Evolutionary conservation across 2,888 invertebrate genomes (phyloP).

Genomic region (Galerucella pusilla): DNA sequence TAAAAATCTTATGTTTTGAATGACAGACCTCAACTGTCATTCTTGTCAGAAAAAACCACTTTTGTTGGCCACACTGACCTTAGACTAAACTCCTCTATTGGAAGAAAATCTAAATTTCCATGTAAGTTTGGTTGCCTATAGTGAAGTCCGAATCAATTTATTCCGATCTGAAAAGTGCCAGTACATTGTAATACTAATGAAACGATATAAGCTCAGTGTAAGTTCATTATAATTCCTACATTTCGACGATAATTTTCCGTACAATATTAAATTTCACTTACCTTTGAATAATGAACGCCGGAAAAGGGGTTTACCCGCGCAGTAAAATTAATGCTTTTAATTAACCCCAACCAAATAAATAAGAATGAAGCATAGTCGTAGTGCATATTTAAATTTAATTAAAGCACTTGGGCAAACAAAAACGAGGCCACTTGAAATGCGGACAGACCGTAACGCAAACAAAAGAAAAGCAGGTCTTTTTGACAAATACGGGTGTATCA

Average conservation of each 20-base stretch:
- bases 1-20: too few species aligned
- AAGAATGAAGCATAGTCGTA: constrained; percentile 40
- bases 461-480: constrained; percentile 27
- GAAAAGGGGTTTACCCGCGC: constrained; percentile 38
- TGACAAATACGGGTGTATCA: constrained; percentile 14
- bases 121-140: too few species aligned
- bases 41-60: too few species aligned
- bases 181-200: too few species aligned
- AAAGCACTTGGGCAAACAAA: constrained; percentile 39
- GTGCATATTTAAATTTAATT: constrained; percentile 43
- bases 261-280: constrained; percentile 40
- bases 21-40: too few species aligned
- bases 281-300: constrained; percentile 39
- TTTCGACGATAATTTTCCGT: background rate
- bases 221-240: constrained; percentile 6
- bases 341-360: constrained; percentile 42
- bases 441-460: constrained; percentile 35
- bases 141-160: too few species aligned
- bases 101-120: too few species aligned
- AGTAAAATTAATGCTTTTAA: constrained; percentile 41
- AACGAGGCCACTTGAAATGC: constrained; percentile 35
- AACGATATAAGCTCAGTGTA: too few species aligned
- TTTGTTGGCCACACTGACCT: too few species aligned
- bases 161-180: too few species aligned
- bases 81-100: too few species aligned